Evolutionary conservation across 2,888 invertebrate genomes (phyloP), one percentile per base, ranked within the genome.

Genomic region (Pheosia gnoma): DNA sequence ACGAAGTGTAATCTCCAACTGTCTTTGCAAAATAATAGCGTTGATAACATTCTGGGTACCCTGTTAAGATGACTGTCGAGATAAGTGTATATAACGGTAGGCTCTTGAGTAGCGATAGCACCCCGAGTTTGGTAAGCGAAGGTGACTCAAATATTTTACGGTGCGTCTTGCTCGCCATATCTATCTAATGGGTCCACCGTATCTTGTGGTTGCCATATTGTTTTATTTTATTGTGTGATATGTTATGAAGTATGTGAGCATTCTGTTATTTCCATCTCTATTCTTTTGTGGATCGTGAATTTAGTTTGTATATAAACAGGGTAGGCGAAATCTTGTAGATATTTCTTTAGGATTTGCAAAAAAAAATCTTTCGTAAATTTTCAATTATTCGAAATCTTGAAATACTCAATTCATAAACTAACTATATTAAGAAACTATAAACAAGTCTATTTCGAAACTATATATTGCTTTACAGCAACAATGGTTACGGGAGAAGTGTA

Each of bases 1-100:
- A 65, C 64, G 56, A 63, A 75, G 70, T 63, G 58, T 64, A 61
- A 71, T 62, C 61, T 63, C 60, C 61, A 52, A 69, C 59, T 75
- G 66, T 67, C 75, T 69, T 71, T 59, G 60, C 62, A 56, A 72
- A 77, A 72, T 81, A 82, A 80, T 76, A 67, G 67, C 66, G 66
- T 71, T 71, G 81, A 81, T 81, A 81, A 79, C 77, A 74, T 76
- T 80, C 56, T 59, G 72, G 68, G 69, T 72, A 66, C 71, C 63
- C 68, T 57, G 67, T 79, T 70, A 49, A 74, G 82, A 79, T 82
- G 65, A 67, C 65, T 71, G 67, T 53, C 58, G 59, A 25, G 82
- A 81, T 82, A 82, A 66, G 55, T 64, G 36, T 13, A 36, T 11
- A 49, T 74, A 75, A 70, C 56, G 71, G 72, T 53, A 55, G 60